phyloP scores from a whole-genome alignment of 1,140 invertebrate genomes.

The Tribolium madens region DNA sequence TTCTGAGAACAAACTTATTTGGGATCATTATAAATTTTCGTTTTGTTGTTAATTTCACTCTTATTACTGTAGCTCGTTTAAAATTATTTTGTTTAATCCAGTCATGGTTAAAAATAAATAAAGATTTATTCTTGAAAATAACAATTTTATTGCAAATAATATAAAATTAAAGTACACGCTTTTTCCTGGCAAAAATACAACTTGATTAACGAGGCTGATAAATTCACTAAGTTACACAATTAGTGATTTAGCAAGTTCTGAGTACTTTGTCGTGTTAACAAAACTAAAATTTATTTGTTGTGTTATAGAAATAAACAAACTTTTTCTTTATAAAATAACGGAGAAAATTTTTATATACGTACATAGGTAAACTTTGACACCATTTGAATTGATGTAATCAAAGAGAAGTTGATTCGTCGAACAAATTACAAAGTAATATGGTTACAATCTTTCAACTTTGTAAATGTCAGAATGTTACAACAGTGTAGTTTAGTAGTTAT shows the following conservation, averaged over 20 bases:
- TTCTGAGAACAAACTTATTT: too few relatives aligned
- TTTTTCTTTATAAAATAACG: neutral
- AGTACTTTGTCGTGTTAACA: neutral
- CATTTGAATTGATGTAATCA: neutral
- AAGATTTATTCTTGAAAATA: neutral
- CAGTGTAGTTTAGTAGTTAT: constrained; percentile 14
- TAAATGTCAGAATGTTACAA: constrained; percentile 23
- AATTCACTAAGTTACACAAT: constrained; percentile 10
- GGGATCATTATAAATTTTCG: too few relatives aligned
- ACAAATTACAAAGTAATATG: neutral
- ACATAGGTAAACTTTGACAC: too few relatives aligned
- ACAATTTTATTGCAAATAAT: neutral
- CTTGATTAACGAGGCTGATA: constrained; percentile 7
- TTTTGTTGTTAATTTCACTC: too few relatives aligned
- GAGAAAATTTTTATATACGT: too few relatives aligned
- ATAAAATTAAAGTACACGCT: neutral
- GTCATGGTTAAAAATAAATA: neutral
- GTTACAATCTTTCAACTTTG: neutral
- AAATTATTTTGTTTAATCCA: neutral
- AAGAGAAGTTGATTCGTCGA: neutral
- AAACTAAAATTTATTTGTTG: neutral
- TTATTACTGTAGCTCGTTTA: too few relatives aligned
- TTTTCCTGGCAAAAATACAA: constrained; percentile 9
- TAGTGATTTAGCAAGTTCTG: constrained; percentile 12
- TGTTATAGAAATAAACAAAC: neutral